Evolutionary conservation across 1,140 invertebrate species (phyloP), one percentile per base, ranked within the genome.

Genomic region (Sminthurinus signatus): DNA sequence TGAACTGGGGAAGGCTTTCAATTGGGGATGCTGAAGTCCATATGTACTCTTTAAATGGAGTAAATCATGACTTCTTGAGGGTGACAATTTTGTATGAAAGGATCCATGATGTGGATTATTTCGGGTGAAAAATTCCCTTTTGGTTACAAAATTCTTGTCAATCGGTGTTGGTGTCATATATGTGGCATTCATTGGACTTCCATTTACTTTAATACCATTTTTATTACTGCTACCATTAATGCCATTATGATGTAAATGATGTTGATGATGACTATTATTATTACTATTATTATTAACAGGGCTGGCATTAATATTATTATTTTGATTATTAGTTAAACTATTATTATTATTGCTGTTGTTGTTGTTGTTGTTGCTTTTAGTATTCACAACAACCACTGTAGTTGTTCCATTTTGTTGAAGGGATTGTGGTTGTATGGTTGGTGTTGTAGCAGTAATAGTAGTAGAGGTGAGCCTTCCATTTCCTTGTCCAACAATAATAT

Each of bases 81-180:
- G 68, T 19, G 68, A 67, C 27, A 70, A 54, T 44, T 70, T 70
- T 42, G 61, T 52, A 43, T 70, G 69, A 51, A 70, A 70, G 5
- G 69, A 70, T 2, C 69, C 69, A 65, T 69, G 67, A 50, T 69
- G 67, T 0, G 63, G 62, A 62, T 64, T 59, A 31, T 67, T 70
- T 39, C 69, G 46, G 44, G 67, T 65, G 43, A 70, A 70, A 55
- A 64, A 67, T n/a, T 70, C 64, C 29, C 68, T 5, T 62, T 67
- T 70, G 0, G 61, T 57, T 27, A 50, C 36, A 46, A 70, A 70
- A 50, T 58, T 56, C 43, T 60, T 64, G 15, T 68, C 59, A 28
- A 32, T 23, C 39, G 21, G 5, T 21, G 29, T 25, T 10, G 54
- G 54, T 19, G 29, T 36, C 54, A 56, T 56, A 23, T 56, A 56